Evolutionary conservation across 2,888 invertebrate genomes (phyloP).

Genomic region (Drosophila picticornis): DNA sequence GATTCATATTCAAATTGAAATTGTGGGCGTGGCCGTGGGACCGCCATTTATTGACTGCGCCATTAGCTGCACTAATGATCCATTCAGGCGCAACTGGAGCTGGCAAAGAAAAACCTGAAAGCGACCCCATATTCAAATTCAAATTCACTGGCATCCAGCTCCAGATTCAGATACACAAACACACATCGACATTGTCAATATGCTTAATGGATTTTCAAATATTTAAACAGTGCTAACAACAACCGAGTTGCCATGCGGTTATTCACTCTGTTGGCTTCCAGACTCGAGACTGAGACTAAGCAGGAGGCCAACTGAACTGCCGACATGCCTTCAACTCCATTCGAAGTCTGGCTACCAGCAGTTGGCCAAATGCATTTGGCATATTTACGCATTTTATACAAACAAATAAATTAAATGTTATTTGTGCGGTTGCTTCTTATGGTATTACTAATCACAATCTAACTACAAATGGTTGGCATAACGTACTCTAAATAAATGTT

Average conservation of each 20-base stretch:
- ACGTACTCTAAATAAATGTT: not conserved
- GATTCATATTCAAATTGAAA: conserved; percentile 77
- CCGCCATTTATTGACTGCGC: conserved; percentile 78
- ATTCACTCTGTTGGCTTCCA: conserved; percentile 17
- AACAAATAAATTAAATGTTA: conserved; percentile 65
- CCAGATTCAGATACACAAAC: conserved; percentile 22
- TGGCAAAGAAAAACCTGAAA: conserved; percentile 44
- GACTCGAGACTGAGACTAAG: conserved; percentile 4
- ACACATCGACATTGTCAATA: conserved; percentile 73
- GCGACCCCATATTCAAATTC: conserved; percentile 45
- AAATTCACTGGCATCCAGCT: conserved; percentile 43
- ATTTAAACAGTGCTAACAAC: conserved; percentile 70
- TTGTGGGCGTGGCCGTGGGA: conserved; percentile 62
- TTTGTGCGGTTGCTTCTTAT: conserved; percentile 34
- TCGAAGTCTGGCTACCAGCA: conserved; percentile 3
- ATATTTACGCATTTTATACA: conserved; percentile 61
- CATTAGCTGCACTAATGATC: conserved; percentile 80
- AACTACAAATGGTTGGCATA: not conserved
- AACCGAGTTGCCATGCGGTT: conserved; percentile 44
- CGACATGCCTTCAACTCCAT: conserved; percentile 8
- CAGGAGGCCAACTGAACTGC: conserved; percentile 5
- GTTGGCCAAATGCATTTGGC: conserved; percentile 57
- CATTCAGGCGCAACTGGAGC: conserved; percentile 64
- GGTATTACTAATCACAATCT: not conserved
- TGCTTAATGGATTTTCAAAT: conserved; percentile 82